Evolutionary conservation across 2,113 vertebrate species (phyloP), one percentile per base, ranked within the genome.

Genomic region (Pagrus major): DNA sequence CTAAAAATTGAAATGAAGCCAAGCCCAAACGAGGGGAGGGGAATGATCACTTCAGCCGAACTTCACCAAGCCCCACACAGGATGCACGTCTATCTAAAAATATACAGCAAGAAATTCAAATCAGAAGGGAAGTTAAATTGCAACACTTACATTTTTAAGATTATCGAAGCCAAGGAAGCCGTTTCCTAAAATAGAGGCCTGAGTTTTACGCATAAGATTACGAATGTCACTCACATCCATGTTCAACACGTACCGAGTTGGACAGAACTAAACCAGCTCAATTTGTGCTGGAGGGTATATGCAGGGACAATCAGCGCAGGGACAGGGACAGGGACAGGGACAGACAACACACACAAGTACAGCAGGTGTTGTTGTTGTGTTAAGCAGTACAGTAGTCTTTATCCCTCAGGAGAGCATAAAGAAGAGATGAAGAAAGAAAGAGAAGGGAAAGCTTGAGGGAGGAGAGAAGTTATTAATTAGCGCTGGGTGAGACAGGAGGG

Each of bases 351-450:
- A 71, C 67, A 73, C 44, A 70, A 80, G 82, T 81, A 86, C 76
- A 90, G 89, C 93, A 93, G 93, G 93, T 94, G 89, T 86, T 94
- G 87, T 89, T 94, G 91, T 94, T 92, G 88, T 94, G 92, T 86
- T 91, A 87, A 87, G 90, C 83, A 54, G 74, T 27, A 86, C 74
- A 85, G 89, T 64, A 73, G 70, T 23, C 58, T 25, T 39, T 39
- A 41, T 85, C 79, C 82, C 92, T 77, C 59, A 77, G 88, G 89
- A 87, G 80, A 63, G n/a, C 23, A 23, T 9, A 73, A 25, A 54
- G 42, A 74, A 46, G 47, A 84, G 77, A 81, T 15, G 29, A 56
- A 78, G 85, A 72, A 25, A 72, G 15, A 78, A 27, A 70, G 46
- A 65, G 76, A 66, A n/a, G 51, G 60, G 33, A 76, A 60, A 23